Base-by-base conservation (phyloP, 2,888 invertebrate genomes). In the Lepas anatifera region DNA sequence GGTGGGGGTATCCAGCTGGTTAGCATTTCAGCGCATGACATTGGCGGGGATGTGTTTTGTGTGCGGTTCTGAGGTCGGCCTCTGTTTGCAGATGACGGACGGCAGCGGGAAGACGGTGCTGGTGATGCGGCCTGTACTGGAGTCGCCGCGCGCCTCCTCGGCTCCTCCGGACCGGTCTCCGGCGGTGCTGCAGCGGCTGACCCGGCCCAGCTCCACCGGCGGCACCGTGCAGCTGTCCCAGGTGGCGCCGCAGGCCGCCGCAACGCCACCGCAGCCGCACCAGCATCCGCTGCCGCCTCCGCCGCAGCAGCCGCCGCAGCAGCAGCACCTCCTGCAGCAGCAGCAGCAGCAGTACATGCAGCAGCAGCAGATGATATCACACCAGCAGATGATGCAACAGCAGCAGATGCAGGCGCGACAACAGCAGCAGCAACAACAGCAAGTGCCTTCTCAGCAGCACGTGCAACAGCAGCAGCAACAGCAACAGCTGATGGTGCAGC, bases 361-460 rank as follows among this genome's bases (percentile, higher is more conserved):
- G 18, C 41, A 67, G 46, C 50, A 68, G 52, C 71, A 71, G 39
- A 69, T 69, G 37, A 63, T 64, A 8, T 66, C 69, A 58, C 71
- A 67, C 16, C 48, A 43, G 32, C 71, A 71, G 39, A 39, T 63
- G 13, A 37, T 69, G 41, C 71, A 68, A 39, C 69, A 71, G n/a
- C 71, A 68, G n/a, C 68, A 71, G 29, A 69, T 69, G n/a, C 50
- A 63, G 27, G 69, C 48, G 39, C 64, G 43, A 25, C 68, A 66
- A 43, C 67, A 71, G n/a, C 68, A 52, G 35, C 68, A 58, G 18
- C 68, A 69, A n/a, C 71, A 67, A 18, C 50, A 48, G 32, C 67
- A 68, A 66, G 50, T 69, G 25, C n/a, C n/a, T n/a, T n/a, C n/a
- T n/a, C 69, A 71, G 27, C 69, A 69, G 8, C 46, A 48, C 8